Base-by-base conservation (phyloP, 2,797 vertebrate genomes). In the Crenuchus spilurus region DNA sequence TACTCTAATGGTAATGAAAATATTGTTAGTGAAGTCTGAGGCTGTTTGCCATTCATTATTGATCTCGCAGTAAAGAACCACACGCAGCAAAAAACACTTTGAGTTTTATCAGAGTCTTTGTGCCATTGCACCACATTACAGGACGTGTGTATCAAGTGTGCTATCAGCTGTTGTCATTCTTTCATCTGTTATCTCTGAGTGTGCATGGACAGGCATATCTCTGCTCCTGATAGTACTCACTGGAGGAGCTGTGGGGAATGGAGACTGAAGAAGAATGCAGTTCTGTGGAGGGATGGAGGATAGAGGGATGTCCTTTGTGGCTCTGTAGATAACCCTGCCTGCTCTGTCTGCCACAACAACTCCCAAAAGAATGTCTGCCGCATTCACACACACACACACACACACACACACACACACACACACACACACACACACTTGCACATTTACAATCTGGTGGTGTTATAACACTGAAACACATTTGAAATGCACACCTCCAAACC, bases 321-420 rank as follows among this genome's bases (percentile, higher is more conserved):
- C 74, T 83, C 64, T 81, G 73, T 73, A 80, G 84, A 88, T 74
- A 76, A 81, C 70, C 28, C 49, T 24, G 64, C 57, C 24, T 76
- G 51, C 72, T 73, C 33, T 54, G 35, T 70, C 9, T 54, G 75
- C 68, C 71, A 33, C 70, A 80, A 78, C 83, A 86, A 86, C 86
- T 26, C 16, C 31, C 55, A 16, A 24, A 70, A 48, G 60, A 70
- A 76, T 76, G 66, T 63, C 42, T 52, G 18, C 44, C 3, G 9
- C 67, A 69, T 46, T 37, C 46, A 77, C 24, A 26, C 39, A 11
- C n/a, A 14, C 11, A 55, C 18, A 51, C 62, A 46, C 62, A 61
- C 22, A 66, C 33, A 24, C 49, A 39, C 10, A 35, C 33, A 35
- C 33, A 35, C 18, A 46, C 42, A 46, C 16, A n/a, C 18, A 8